Evolutionary conservation across 2,888 invertebrate genomes (phyloP).

Genomic region (Fabriciana adippe): DNA sequence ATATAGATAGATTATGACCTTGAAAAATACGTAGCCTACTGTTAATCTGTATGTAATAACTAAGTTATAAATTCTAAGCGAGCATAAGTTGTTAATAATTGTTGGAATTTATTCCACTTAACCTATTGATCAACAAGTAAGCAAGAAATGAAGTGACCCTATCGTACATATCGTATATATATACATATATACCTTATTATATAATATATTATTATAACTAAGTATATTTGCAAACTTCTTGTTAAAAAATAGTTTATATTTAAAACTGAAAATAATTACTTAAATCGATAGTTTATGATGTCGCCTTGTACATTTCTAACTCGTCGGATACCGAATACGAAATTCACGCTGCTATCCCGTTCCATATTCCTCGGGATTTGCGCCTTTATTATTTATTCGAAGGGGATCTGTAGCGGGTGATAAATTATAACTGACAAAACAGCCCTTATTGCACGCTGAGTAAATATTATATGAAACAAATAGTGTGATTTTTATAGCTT

Average conservation of each 20-base stretch:
- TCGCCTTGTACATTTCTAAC: conserved; percentile 40
- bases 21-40: too few relatives aligned
- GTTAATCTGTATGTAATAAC: too few relatives aligned
- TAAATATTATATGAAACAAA: conserved; percentile 8
- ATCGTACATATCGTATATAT: too few relatives aligned
- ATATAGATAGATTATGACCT: too few relatives aligned
- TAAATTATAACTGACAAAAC: conserved; percentile 39
- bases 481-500: neutral
- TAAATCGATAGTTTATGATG: conserved; percentile 14
- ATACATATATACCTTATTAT: too few relatives aligned
- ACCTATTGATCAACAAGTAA: too few relatives aligned
- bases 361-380: conserved; percentile 48
- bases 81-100: too few relatives aligned
- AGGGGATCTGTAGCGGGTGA: conserved; percentile 29
- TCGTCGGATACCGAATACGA: conserved; percentile 46
- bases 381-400: conserved; percentile 47
- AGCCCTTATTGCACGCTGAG: neutral
- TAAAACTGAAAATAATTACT: neutral
- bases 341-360: conserved; percentile 48
- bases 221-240: too few relatives aligned
- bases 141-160: too few relatives aligned
- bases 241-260: neutral
- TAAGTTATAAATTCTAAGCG: too few relatives aligned
- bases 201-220: too few relatives aligned
- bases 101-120: too few relatives aligned